These are phyloP conservation scores for Asteroscopus sphinx DNA, from an alignment of 2,888 invertebrate species.

Conservation along the genomic window DNA sequence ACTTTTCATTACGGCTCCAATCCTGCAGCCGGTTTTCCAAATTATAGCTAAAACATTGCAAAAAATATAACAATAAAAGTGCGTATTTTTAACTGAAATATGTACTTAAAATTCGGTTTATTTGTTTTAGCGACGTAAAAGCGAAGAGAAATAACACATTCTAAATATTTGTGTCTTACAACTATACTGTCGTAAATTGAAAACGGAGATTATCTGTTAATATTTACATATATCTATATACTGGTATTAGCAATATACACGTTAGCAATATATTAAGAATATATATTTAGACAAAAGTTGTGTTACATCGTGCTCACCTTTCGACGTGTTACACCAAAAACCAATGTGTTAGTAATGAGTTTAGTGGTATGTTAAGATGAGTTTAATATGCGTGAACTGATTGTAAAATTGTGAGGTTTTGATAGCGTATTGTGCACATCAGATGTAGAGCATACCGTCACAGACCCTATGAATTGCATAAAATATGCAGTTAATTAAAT, in stretches of 20 bases:
- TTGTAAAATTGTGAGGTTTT: conserved; percentile 37
- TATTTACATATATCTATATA: conserved; percentile 59
- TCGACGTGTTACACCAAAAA: conserved; percentile 45
- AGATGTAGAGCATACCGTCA: not conserved
- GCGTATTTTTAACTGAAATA: conserved; percentile 16
- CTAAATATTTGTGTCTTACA: conserved; percentile 34
- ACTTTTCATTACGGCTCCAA: conserved; percentile 19
- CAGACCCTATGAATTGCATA: not conserved
- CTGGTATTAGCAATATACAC: conserved; percentile 81
- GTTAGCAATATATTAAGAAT: conserved; percentile 68
- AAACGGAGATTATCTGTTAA: conserved; percentile 53
- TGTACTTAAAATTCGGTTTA: conserved; percentile 5
- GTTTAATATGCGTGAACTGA: conserved; percentile 44
- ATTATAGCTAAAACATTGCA: conserved; percentile 39
- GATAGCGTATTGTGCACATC: conserved; percentile 27
- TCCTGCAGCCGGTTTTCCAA: conserved; percentile 13
- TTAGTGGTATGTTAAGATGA: conserved; percentile 47
- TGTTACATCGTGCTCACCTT: conserved; percentile 50
- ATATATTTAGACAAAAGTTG: conserved; percentile 28
- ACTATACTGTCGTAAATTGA: conserved; percentile 28
- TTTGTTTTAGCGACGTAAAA: conserved; percentile 34
- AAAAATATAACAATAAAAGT: conserved; percentile 25
- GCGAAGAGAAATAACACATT: conserved; percentile 28
- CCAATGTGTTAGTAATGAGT: conserved; percentile 54
- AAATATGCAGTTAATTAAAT: too few relatives aligned